Conservation (phyloP, 2,888 invertebrate species). For the Trissolcus japonicus region DNA sequence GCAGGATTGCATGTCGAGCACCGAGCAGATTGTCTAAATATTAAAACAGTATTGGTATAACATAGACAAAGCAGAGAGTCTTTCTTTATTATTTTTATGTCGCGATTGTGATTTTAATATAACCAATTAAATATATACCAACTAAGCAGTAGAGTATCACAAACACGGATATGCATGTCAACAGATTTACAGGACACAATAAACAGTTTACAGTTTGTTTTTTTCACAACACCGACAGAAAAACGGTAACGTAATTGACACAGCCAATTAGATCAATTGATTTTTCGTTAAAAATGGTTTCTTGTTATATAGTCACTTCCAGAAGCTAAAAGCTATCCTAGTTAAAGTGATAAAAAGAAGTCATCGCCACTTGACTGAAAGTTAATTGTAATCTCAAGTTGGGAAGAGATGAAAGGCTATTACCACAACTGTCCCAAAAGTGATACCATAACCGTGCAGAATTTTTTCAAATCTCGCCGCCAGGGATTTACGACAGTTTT, state of each 20-base stretch:
- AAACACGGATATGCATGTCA: constrained; percentile 48
- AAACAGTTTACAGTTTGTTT: constrained; percentile 24
- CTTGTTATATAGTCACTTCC: constrained; percentile 20
- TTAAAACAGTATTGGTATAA: constrained; percentile 24
- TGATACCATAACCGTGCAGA: no score
- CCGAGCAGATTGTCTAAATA: constrained; percentile 52
- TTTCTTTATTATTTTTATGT: constrained; percentile 11
- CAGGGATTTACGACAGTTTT: neutral
- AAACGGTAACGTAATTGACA: constrained; percentile 15
- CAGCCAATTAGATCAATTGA: constrained; percentile 26
- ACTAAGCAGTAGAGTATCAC: constrained; percentile 33
- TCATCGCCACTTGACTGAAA: constrained; percentile 29
- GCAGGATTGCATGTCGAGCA: constrained; percentile 52
- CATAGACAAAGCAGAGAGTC: constrained; percentile 49
- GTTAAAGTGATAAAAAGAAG: constrained; percentile 51
- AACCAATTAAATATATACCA: neutral
- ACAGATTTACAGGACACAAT: constrained; percentile 51
- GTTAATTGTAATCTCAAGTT: constrained; percentile 16
- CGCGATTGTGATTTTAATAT: neutral
- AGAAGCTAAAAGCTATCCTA: constrained; percentile 19
- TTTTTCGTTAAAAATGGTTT: constrained; percentile 18
- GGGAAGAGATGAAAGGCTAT: constrained; percentile 11
- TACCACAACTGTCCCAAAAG: constrained; percentile 7
- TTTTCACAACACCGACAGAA: constrained; percentile 27
- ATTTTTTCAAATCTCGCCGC: no score